Base-by-base conservation (phyloP, 2,888 invertebrate genomes). In the Muschampia plurimacula region DNA sequence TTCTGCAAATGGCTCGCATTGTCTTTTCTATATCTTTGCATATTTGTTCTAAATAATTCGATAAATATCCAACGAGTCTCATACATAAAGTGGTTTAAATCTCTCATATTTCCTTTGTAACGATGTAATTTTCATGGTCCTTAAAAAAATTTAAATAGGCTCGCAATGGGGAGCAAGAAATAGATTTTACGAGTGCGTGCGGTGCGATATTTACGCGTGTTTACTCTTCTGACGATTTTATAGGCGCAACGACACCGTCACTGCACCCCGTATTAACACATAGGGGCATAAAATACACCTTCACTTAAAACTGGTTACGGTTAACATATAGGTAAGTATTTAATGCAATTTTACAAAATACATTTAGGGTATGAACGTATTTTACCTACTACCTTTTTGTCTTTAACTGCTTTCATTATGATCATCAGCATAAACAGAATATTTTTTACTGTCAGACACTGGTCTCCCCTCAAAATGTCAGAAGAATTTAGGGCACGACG, bases 161-260 rank as follows among this genome's bases (percentile, higher is more conserved):
- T 86, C 82, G 87, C 89, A 88, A 87, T 85, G 86, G 86, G 13
- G 70, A 81, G 87, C 89, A 85, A 87, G 90, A 93, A 93, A 93
- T 93, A 93, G 92, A 93, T 92, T 93, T 93, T 90, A 93, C 91
- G 93, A 92, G 89, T 87, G 90, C 87, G 86, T 89, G 90, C 85
- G 89, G 86, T 85, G 88, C 88, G 89, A 90, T 92, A 91, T 93
- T 93, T 91, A 92, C 93, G 90, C 89, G 83, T 93, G 93, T 93
- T 93, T 93, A 93, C 90, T 90, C 89, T 92, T 86, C 83, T 84
- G 90, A 88, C 89, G 87, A 89, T 89, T 92, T 93, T 93, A 93
- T 93, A 92, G 92, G 93, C 91, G 78, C 93, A 93, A 93, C 91
- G 93, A 93, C 93, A 93, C 91, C 91, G 85, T 83, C 86, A 81